Conservation (phyloP, 2,797 vertebrate species). For the Tadarida brasiliensis region DNA sequence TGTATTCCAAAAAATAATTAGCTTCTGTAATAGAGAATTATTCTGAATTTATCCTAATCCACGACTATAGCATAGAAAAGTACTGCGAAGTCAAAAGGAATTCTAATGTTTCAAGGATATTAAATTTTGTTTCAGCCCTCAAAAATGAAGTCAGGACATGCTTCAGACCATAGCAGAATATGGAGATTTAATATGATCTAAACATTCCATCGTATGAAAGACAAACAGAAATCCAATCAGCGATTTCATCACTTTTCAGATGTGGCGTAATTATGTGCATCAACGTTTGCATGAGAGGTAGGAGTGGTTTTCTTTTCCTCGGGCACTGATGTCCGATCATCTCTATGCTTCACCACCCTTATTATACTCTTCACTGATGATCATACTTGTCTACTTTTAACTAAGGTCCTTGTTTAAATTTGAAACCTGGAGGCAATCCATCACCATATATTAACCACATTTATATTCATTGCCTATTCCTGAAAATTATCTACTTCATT, state of each 20-base stretch:
- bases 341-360: neutral
- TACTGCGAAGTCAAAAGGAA: slow-evolving; percentile 23
- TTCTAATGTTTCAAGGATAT: slow-evolving; percentile 45
- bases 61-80: slow-evolving; percentile 38
- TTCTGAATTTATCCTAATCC: slow-evolving; percentile 63
- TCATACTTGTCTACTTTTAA: neutral
- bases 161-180: neutral
- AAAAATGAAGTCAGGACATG: slow-evolving; percentile 30
- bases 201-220: neutral
- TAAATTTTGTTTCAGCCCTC: neutral
- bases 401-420: neutral
- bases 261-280: neutral
- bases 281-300: neutral
- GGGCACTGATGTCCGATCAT: neutral
- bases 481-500: neutral
- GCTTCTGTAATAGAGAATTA: slow-evolving; percentile 62
- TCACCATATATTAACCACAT: neutral
- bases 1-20: slow-evolving; percentile 69
- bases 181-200: neutral
- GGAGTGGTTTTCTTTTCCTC: neutral
- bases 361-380: neutral
- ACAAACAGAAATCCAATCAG: neutral
- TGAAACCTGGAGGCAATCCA: neutral
- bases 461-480: neutral
- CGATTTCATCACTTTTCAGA: neutral